These are phyloP conservation scores for Pelosia muscerda DNA, from an alignment of 2,888 invertebrate genomes.

Conservation along the genomic window DNA sequence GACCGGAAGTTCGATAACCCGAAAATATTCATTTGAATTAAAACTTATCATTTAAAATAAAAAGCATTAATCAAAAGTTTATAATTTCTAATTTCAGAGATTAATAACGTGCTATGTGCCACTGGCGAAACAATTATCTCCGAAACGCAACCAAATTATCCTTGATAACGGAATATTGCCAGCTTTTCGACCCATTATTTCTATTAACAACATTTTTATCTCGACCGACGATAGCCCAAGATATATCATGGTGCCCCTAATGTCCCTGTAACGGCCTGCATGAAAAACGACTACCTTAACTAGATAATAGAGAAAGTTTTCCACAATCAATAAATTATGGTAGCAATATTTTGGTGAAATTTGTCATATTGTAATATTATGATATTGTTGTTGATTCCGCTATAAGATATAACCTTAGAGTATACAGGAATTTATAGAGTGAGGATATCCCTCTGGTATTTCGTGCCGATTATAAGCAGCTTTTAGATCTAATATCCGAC, in stretches of 20 bases:
- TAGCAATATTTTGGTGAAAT: background rate
- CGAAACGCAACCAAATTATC: background rate
- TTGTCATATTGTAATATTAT: background rate
- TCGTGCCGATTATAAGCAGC: too few relatives aligned
- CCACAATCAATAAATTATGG: conserved; percentile 41
- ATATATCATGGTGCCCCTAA: conserved; percentile 42
- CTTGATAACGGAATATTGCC: background rate
- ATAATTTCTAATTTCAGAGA: too few relatives aligned
- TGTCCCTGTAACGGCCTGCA: conserved; percentile 43
- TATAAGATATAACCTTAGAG: background rate
- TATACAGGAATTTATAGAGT: too few relatives aligned
- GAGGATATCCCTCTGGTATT: too few relatives aligned
- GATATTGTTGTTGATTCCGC: background rate
- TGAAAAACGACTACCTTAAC: conserved; percentile 53
- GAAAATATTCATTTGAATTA: too few relatives aligned
- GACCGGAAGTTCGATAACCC: too few relatives aligned
- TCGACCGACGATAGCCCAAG: conserved; percentile 32
- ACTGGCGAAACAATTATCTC: conserved; percentile 4
- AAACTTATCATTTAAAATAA: too few relatives aligned
- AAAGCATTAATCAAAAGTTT: too few relatives aligned
- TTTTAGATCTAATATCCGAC: too few relatives aligned
- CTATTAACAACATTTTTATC: conserved; percentile 39
- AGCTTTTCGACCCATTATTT: conserved; percentile 28
- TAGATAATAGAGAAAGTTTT: conserved; percentile 52
- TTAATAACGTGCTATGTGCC: too few relatives aligned